Conservation (phyloP, 2,797 vertebrate genomes). For the Pelochelys cantorii region DNA sequence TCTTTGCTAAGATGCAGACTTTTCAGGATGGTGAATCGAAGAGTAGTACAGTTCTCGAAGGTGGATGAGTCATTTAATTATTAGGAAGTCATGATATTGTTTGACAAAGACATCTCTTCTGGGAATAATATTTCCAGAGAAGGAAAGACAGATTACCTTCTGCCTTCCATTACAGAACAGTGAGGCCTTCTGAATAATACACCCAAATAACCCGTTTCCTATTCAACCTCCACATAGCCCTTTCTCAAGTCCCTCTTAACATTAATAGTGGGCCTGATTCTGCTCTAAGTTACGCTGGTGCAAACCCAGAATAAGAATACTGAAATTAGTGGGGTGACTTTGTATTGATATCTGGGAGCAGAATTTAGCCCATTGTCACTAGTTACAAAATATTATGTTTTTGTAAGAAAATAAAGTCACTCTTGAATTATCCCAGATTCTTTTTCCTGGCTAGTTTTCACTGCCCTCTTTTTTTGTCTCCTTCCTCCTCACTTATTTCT, state of each 20-base stretch:
- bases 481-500: background rate
- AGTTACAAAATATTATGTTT: background rate
- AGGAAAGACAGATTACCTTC: background rate
- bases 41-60: background rate
- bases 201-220: background rate
- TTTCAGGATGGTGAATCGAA: background rate
- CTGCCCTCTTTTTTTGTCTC: constrained; percentile 8
- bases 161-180: background rate
- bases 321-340: background rate
- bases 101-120: background rate
- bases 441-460: background rate
- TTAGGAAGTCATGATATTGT: background rate
- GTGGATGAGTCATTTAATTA: constrained; percentile 8
- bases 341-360: background rate
- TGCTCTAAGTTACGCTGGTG: background rate
- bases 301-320: background rate
- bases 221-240: background rate
- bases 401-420: background rate
- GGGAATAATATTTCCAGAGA: background rate
- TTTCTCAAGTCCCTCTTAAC: background rate
- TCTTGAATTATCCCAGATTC: background rate
- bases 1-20: background rate
- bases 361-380: background rate
- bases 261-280: background rate
- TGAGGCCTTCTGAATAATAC: background rate